Evolutionary conservation across 2,113 vertebrate species (phyloP).

Genomic region (Oostethus manadensis): DNA sequence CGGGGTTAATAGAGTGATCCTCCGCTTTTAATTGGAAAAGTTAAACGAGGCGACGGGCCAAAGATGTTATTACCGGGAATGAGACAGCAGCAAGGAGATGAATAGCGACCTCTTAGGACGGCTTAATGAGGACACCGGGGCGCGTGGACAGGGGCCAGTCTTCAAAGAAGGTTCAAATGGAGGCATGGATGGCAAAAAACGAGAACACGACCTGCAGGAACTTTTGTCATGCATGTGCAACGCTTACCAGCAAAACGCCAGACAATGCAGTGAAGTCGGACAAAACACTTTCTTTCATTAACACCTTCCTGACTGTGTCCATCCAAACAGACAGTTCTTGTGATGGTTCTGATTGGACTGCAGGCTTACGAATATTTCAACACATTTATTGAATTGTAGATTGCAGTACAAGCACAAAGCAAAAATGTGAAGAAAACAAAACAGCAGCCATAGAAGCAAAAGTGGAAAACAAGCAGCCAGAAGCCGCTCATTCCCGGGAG

Average conservation of each 20-base stretch:
- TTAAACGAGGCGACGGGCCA: constrained; percentile 48
- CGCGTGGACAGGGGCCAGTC: constrained; percentile 35
- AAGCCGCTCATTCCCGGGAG: no score
- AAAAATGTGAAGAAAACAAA: no score
- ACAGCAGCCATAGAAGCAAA: no score
- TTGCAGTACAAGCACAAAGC: neutral
- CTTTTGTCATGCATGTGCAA: neutral
- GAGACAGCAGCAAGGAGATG: constrained; percentile 39
- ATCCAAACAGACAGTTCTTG: neutral
- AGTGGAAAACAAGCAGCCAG: no score
- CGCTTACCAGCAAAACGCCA: neutral
- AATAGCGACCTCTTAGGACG: constrained; percentile 39
- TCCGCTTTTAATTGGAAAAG: constrained; percentile 68
- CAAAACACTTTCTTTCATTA: neutral
- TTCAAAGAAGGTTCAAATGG: constrained; percentile 3
- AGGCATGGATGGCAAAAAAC: constrained; percentile 9
- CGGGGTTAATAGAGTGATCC: constrained; percentile 59
- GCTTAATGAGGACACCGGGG: constrained; percentile 61
- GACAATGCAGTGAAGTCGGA: neutral
- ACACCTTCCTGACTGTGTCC: neutral
- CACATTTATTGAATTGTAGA: neutral
- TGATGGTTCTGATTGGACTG: no score
- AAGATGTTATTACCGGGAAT: constrained; percentile 49
- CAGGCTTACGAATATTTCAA: neutral
- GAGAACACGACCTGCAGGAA: neutral